Conservation (phyloP, 1,140 invertebrate genomes). For the Hormaphis cornu region DNA sequence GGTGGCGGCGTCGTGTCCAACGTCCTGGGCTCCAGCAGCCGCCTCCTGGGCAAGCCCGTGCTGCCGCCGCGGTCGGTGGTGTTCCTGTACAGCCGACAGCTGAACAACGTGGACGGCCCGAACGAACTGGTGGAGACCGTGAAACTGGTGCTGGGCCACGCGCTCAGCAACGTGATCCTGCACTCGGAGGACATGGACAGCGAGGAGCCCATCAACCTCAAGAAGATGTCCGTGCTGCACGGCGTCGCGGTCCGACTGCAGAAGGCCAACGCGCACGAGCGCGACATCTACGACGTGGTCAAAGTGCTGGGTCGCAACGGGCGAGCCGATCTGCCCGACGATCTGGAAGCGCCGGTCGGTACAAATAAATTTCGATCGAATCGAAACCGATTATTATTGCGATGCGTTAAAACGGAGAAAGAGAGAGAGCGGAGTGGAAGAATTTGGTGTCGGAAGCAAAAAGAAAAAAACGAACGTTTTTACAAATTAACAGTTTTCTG, state of each 20-base stretch:
- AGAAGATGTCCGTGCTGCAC: not conserved
- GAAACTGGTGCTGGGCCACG: not conserved
- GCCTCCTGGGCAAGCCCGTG: not conserved
- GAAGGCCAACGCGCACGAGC: too few relatives aligned
- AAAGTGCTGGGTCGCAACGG: not conserved
- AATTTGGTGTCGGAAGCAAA: too few relatives aligned
- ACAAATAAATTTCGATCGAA: too few relatives aligned
- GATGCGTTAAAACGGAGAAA: too few relatives aligned
- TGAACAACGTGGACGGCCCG: not conserved
- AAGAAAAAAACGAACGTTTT: too few relatives aligned
- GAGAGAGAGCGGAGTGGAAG: too few relatives aligned
- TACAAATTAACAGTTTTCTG: too few relatives aligned
- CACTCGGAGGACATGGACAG: not conserved
- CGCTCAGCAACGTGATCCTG: not conserved
- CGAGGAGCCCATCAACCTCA: too few relatives aligned
- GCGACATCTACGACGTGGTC: not conserved
- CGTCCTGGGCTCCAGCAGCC: not conserved
- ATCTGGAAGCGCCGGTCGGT: not conserved
- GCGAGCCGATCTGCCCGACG: not conserved
- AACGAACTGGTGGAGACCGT: not conserved
- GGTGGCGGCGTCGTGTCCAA: not conserved
- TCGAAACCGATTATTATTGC: too few relatives aligned
- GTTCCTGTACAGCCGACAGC: not conserved
- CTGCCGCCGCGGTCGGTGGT: not conserved
- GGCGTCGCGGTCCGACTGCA: not conserved